A percentile compares a stretch with the other conserved stretches of the same genome.
Evolutionary conservation across 2,888 invertebrate genomes (phyloP).

Genomic region (Apamea sordens): DNA sequence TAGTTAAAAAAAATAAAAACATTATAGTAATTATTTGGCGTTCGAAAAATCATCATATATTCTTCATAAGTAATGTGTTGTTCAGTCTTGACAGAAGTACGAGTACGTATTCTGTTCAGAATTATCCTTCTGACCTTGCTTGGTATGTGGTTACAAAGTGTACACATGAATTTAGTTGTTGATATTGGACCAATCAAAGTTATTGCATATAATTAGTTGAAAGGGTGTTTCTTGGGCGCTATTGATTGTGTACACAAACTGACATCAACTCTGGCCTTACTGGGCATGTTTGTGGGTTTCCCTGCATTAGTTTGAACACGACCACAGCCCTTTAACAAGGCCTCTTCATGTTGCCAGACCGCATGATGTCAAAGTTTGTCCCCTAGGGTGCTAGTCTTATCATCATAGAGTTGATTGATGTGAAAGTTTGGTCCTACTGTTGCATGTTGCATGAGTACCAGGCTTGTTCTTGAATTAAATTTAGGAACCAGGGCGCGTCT

Average conservation of each 20-base stretch:
- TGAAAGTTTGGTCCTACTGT: background rate
- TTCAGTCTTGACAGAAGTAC: background rate
- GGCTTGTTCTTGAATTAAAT: background rate
- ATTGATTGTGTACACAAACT: constrained; percentile 15
- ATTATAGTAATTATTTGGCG: too few species aligned
- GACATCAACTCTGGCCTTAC: background rate
- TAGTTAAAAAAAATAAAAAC: too few species aligned
- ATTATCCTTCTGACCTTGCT: background rate
- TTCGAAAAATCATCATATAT: too few species aligned
- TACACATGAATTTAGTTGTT: constrained; percentile 13
- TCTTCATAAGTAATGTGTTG: background rate
- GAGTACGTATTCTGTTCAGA: background rate
- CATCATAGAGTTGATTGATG: background rate
- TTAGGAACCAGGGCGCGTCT: background rate
- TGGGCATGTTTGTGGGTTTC: constrained; percentile 28
- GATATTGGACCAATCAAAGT: constrained; percentile 41
- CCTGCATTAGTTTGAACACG: constrained; percentile 1
- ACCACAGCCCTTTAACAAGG: background rate
- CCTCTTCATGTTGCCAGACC: constrained; percentile 10
- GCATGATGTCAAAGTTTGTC: constrained; percentile 20
- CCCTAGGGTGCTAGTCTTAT: too few species aligned
- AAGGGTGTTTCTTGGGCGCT: constrained; percentile 25
- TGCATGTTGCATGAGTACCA: too few species aligned
- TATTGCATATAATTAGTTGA: constrained; percentile 44
- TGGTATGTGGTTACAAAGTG: background rate